Base-by-base conservation (phyloP, 1,140 invertebrate genomes). In the Amphibalanus amphitrite region DNA sequence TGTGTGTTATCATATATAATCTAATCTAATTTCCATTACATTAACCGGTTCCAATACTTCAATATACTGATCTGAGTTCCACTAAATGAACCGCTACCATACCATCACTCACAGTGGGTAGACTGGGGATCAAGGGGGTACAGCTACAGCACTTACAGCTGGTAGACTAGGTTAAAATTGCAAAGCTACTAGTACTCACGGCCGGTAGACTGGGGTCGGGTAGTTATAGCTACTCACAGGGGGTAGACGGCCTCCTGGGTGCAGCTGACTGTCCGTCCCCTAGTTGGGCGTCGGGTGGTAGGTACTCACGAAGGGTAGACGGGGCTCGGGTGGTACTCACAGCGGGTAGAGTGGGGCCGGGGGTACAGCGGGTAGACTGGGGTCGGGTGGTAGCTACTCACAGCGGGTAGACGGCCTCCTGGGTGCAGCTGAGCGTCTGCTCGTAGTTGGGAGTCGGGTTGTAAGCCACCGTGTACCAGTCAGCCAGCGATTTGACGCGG, bases 361-460 rank as follows among this genome's bases (percentile, higher is more conserved):
- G 10, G 1, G 3, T 6, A 23, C n/a, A n/a, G n/a, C n/a, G n/a
- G n/a, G n/a, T n/a, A n/a, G n/a, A n/a, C 38, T 38, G 6, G 6
- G 38, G 6, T 38, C 38, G 38, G 6, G 38, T 17, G 38, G 38
- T 17, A 17, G 6, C 67, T 78, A 86, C 88, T 89, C 86, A 97
- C 90, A 98, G 82, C 70, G 95, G 95, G 84, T 95, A 98, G 0
- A 97, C 94, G 68, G 93, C 92, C 83, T 98, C 95, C 78, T 97
- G 93, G 0, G 95, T 95, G 80, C 95, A 98, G 81, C 95, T 87
- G 28, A 98, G 80, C 70, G 87, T 90, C 70, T 88, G 84, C 75
- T 91, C 89, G 82, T 96, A 97, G 79, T 95, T 90, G 13, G 93
- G 92, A 75, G 85, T 88, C 29, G 95, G 96, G 83, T 98, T 98